Evolutionary conservation across 2,113 vertebrate species (phyloP), one percentile per base, ranked within the genome.

Genomic region (Ranitomeya imitator): DNA sequence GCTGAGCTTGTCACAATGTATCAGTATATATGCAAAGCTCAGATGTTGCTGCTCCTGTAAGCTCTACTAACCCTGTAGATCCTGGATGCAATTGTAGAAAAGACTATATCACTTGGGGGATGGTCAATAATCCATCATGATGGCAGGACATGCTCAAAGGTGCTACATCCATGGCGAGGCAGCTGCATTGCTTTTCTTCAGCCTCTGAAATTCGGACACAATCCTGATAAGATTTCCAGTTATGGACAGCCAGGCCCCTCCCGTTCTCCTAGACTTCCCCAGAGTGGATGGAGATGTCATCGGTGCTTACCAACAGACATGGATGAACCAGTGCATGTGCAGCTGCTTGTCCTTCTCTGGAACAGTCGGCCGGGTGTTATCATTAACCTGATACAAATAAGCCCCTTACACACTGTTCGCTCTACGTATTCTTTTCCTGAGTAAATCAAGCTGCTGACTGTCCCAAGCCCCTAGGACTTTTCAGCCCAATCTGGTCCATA

Each of bases 401-500:
- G 73, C 45, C 19, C 3, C 7, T 7, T 16, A 16, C 15, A 59
- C 60, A 80, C 55, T 26, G 11, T 55, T 55, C 21, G 16, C 13
- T 79, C 23, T 54, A 55, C 57, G n/a, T n/a, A n/a, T 21, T 55
- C 14, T 79, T 55, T 23, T 81, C n/a, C 54, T 31, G 37, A 82
- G 80, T 76, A 86, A 89, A 82, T 80, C 90, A 91, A 92, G 91
- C 77, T 83, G 85, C 79, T 90, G 81, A 85, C 91, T 86, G 86
- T 91, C 81, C 54, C 78, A 89, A 90, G 89, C 92, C 86, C 86
- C 69, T 91, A 88, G 57, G 86, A 78, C 82, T 18, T 67, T 71
- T 92, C 73, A 87, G 74, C 88, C 91, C 74, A 89, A 81, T 90
- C 91, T 90, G 83, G 89, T 92, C 87, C 37, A 90, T 80, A 90